Evolutionary conservation across 2,797 vertebrate genomes (phyloP).

Genomic region (Phoeniculus purpureus): DNA sequence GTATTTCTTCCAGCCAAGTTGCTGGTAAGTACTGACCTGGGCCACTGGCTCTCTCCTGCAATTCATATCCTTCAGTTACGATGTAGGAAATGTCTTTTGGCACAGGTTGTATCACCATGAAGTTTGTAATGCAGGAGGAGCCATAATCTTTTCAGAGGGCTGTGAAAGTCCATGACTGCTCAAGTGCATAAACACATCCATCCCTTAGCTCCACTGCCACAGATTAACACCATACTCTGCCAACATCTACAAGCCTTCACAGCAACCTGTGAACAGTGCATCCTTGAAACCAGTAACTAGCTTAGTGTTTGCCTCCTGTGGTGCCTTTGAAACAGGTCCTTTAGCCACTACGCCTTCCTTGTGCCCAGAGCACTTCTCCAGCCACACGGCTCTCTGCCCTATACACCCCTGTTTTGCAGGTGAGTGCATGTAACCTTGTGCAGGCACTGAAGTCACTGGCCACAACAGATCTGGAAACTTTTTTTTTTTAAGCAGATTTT

Average conservation of each 20-base stretch:
- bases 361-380: neutral
- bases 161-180: neutral
- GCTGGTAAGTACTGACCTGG: neutral
- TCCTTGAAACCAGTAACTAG: neutral
- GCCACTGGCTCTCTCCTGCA: neutral
- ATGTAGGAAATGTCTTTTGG: neutral
- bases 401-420: rapidly evolving
- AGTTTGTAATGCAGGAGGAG: neutral
- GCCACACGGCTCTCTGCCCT: neutral
- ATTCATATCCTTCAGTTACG: neutral
- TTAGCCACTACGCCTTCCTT: neutral
- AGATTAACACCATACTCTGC: neutral
- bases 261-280: neutral
- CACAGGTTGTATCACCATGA: neutral
- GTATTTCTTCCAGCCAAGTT: neutral
- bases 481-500: neutral
- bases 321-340: neutral
- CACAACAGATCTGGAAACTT: neutral
- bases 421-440: neutral
- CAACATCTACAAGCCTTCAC: neutral
- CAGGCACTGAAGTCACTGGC: rapidly evolving
- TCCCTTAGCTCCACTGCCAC: neutral
- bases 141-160: neutral
- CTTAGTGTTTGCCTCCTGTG: neutral
- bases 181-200: neutral